These are phyloP conservation scores for Agonopterix heracliana DNA, from an alignment of 2,888 invertebrate species.

Conservation along the genomic window DNA sequence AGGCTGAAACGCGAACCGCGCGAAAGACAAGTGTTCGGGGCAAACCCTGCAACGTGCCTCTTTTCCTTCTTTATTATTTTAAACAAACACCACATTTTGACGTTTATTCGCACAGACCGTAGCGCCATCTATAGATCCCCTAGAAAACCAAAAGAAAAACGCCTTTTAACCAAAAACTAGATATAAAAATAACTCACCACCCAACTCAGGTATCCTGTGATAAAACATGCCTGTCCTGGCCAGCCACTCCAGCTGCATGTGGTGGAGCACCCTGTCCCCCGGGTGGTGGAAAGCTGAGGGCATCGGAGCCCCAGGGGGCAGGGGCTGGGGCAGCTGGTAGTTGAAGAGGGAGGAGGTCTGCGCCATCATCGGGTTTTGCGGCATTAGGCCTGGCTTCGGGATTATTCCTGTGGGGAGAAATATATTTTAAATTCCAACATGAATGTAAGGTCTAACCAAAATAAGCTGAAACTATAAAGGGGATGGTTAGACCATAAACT, in stretches of 20 bases:
- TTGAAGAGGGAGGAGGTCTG: slow-evolving; percentile 58
- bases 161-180: too few relatives aligned
- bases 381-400: slow-evolving; percentile 78
- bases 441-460: neutral
- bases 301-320: slow-evolving; percentile 59
- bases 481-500: too few relatives aligned
- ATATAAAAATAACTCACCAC: slow-evolving; percentile 77
- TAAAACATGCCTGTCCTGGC: slow-evolving; percentile 95
- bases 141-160: too few relatives aligned
- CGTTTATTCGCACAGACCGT: too few relatives aligned
- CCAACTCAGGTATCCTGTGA: slow-evolving; percentile 89
- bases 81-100: too few relatives aligned
- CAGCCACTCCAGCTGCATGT: slow-evolving; percentile 92
- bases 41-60: too few relatives aligned
- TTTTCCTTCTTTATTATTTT: too few relatives aligned
- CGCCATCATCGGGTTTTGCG: slow-evolving; percentile 71
- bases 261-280: slow-evolving; percentile 79
- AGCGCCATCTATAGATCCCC: too few relatives aligned
- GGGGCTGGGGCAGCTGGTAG: slow-evolving; percentile 47
- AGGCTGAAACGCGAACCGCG: too few relatives aligned
- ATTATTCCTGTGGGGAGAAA: slow-evolving; percentile 61
- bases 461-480: too few relatives aligned
- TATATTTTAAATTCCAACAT: neutral
- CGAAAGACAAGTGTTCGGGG: too few relatives aligned
- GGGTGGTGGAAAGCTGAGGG: slow-evolving; percentile 70